A percentile compares a stretch with the other conserved stretches of the same genome.
Evolutionary conservation across 2,113 vertebrate genomes (phyloP).

Genomic region (Pyxicephalus adspersus): DNA sequence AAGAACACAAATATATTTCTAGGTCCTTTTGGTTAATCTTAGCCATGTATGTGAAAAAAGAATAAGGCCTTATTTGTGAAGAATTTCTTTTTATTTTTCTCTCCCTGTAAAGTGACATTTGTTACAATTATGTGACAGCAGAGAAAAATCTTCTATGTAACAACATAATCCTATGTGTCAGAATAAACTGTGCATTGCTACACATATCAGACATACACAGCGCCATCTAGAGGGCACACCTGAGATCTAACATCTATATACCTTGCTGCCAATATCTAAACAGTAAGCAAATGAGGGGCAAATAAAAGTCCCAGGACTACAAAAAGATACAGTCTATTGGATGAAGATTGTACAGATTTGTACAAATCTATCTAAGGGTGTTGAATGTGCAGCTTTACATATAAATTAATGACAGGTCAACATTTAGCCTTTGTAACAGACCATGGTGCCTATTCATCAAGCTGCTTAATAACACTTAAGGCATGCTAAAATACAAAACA

Average conservation of each 20-base stretch:
- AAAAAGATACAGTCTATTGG: slow-evolving; percentile 14
- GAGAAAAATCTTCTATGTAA: not conserved
- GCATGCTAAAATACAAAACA: too few relatives aligned
- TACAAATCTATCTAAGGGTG: too few relatives aligned
- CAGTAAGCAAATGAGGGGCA: not conserved
- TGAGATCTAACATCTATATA: not conserved
- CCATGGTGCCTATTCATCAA: too few relatives aligned
- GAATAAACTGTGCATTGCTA: not conserved
- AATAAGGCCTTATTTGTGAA: too few relatives aligned
- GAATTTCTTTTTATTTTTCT: too few relatives aligned
- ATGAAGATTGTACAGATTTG: not conserved
- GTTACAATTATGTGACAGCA: too few relatives aligned
- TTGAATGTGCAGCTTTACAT: too few relatives aligned
- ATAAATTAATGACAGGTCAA: not conserved
- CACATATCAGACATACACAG: not conserved
- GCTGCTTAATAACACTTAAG: too few relatives aligned
- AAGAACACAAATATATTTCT: too few relatives aligned
- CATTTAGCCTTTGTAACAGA: not conserved
- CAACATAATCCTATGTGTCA: not conserved
- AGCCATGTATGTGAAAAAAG: too few relatives aligned
- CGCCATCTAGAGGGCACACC: slow-evolving; percentile 23
- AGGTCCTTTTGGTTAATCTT: too few relatives aligned
- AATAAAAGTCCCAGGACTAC: not conserved
- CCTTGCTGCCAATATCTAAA: not conserved
- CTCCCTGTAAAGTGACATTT: too few relatives aligned